Evolutionary conservation across 1,140 invertebrate genomes (phyloP).

Genomic region (Cecropterus lyciades): DNA sequence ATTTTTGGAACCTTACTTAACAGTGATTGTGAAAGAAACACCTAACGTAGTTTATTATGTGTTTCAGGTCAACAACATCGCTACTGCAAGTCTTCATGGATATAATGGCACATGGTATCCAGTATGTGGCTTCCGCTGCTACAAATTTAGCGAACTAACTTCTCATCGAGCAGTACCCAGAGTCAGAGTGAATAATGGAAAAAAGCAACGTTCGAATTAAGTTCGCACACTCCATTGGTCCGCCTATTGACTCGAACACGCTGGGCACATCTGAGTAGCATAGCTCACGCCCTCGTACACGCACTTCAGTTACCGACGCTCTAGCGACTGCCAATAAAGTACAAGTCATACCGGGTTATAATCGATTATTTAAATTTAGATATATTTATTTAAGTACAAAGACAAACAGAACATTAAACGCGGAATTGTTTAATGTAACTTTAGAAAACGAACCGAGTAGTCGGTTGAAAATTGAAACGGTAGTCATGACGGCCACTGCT

Average conservation of each 20-base stretch:
- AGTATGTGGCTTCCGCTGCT: constrained; percentile 34
- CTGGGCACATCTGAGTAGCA: constrained; percentile 63
- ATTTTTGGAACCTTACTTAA: not conserved
- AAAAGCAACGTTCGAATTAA: constrained; percentile 81
- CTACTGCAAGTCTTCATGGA: constrained; percentile 28
- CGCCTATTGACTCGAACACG: constrained; percentile 64
- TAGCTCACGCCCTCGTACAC: constrained; percentile 47
- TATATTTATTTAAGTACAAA: constrained; percentile 79
- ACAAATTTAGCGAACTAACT: constrained; percentile 52
- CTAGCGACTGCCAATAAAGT: constrained; percentile 81
- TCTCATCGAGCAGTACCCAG: constrained; percentile 51
- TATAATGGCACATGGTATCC: constrained; percentile 60
- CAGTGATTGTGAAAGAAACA: not conserved
- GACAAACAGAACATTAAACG: constrained; percentile 49
- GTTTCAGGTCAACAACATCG: constrained; percentile 61
- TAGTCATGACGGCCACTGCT: constrained; percentile 93
- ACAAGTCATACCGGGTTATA: constrained; percentile 81
- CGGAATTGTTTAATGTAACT: constrained; percentile 56
- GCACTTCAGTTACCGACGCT: constrained; percentile 78
- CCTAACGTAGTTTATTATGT: constrained; percentile 47
- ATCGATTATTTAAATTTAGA: constrained; percentile 74
- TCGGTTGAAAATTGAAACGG: constrained; percentile 77
- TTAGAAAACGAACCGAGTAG: constrained; percentile 53
- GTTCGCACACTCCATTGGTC: constrained; percentile 79
- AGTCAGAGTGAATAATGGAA: constrained; percentile 80